A percentile compares a stretch with the other conserved stretches of the same genome.
Conservation (phyloP, 2,888 invertebrate species). For the Pherbina coryleti region DNA sequence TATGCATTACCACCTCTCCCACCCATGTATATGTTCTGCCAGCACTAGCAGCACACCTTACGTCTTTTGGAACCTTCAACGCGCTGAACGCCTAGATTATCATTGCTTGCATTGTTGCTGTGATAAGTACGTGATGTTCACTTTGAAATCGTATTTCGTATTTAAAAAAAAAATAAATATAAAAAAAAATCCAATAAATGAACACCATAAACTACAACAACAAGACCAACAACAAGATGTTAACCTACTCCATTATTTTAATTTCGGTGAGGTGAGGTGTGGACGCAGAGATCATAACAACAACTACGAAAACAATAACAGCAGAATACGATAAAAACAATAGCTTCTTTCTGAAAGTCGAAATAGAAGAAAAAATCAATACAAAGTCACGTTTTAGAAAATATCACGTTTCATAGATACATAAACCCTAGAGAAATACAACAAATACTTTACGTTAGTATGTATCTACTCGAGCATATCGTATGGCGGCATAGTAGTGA, state of each 20-base stretch:
- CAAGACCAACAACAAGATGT: conserved; percentile 42
- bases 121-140: conserved; percentile 63
- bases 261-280: conserved; percentile 34
- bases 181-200: conserved; percentile 41
- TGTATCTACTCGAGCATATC: not conserved
- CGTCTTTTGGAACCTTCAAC: not conserved
- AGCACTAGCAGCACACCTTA: not conserved
- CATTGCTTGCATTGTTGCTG: conserved; percentile 52
- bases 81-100: conserved; percentile 57
- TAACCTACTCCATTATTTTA: conserved; percentile 52
- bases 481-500: too few species aligned
- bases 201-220: conserved; percentile 34
- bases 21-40: not conserved
- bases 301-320: conserved; percentile 41
- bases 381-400: conserved; percentile 69
- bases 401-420: conserved; percentile 67
- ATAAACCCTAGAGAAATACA: conserved; percentile 49
- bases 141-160: conserved; percentile 59
- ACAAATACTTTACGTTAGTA: not conserved
- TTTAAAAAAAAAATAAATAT: conserved; percentile 45
- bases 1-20: not conserved
- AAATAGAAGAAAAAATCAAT: conserved; percentile 66
- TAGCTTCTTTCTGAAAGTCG: conserved; percentile 39
- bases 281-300: conserved; percentile 39
- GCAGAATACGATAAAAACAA: conserved; percentile 36